These are phyloP conservation scores for Pentalonia nigronervosa DNA, from an alignment of 1,140 invertebrate genomes.

Conservation along the genomic window DNA sequence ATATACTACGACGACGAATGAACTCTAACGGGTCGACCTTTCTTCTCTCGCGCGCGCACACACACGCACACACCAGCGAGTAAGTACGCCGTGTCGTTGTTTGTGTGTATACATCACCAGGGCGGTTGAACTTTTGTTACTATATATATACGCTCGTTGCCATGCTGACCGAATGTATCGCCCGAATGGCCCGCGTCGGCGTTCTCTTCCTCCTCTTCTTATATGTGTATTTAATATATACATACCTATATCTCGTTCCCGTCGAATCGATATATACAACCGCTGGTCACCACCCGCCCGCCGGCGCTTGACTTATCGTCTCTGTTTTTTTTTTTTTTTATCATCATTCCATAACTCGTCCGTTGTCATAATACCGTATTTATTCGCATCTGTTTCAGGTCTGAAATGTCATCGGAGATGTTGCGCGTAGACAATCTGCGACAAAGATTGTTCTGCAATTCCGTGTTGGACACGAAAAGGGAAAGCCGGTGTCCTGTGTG, in stretches of 20 bases:
- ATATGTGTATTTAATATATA: neutral
- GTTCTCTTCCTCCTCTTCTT: neutral
- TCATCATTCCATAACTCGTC: neutral
- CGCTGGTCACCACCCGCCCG: neutral
- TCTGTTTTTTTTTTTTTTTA: neutral
- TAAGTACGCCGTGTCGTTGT: neutral
- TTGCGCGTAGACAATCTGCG: slow-evolving; percentile 53
- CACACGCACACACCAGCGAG: neutral
- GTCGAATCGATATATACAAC: neutral
- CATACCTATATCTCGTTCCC: neutral
- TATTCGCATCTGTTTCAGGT: slow-evolving; percentile 37
- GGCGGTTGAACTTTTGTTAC: slow-evolving; percentile 57
- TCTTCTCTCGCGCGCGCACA: neutral
- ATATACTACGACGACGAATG: slow-evolving; percentile 21
- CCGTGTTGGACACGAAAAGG: slow-evolving; percentile 37
- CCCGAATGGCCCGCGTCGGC: neutral
- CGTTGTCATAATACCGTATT: neutral
- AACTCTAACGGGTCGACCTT: slow-evolving; percentile 48
- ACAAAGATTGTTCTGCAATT: slow-evolving; percentile 48
- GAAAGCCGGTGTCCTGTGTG: slow-evolving; percentile 51
- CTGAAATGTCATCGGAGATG: slow-evolving; percentile 54
- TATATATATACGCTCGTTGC: slow-evolving; percentile 39
- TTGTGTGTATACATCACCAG: slow-evolving; percentile 34
- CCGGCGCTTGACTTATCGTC: neutral
- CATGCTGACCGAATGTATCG: slow-evolving; percentile 47